These are phyloP conservation scores for Gymnosoma rotundatum DNA, from an alignment of 2,888 invertebrate genomes.

Conservation along the genomic window DNA sequence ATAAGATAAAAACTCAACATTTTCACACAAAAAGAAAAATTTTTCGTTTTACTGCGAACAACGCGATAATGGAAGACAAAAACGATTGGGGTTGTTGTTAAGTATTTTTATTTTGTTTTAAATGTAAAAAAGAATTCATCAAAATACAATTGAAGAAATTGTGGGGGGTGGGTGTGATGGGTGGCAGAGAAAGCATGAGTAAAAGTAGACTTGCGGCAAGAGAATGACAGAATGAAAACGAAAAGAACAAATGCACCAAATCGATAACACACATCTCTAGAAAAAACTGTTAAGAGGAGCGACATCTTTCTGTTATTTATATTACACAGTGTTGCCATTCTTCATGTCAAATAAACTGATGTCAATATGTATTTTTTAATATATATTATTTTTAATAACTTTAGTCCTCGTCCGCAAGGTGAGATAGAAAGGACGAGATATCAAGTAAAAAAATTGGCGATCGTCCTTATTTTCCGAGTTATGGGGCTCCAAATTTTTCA, in stretches of 20 bases:
- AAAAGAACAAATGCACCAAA: conserved; percentile 30
- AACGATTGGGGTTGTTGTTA: conserved; percentile 69
- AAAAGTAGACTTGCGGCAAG: not conserved
- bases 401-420: no score
- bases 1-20: conserved; percentile 73
- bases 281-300: not conserved
- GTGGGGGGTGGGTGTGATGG: conserved; percentile 43
- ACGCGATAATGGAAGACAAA: conserved; percentile 71
- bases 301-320: conserved; percentile 7
- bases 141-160: not conserved
- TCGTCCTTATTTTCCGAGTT: no score
- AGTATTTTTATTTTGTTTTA: conserved; percentile 44
- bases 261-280: conserved; percentile 30
- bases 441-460: no score
- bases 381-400: no score
- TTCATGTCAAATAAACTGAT: no score
- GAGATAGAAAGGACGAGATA: no score
- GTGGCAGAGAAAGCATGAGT: conserved; percentile 17
- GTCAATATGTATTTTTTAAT: no score
- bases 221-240: conserved; percentile 36
- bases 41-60: conserved; percentile 70
- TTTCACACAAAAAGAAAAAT: conserved; percentile 73
- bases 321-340: no score
- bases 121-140: conserved; percentile 20
- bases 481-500: no score